A percentile compares a stretch with the other conserved stretches of the same genome.
phyloP scores from a whole-genome alignment of 1,140 invertebrate genomes.

The Brachionus koreanus region DNA sequence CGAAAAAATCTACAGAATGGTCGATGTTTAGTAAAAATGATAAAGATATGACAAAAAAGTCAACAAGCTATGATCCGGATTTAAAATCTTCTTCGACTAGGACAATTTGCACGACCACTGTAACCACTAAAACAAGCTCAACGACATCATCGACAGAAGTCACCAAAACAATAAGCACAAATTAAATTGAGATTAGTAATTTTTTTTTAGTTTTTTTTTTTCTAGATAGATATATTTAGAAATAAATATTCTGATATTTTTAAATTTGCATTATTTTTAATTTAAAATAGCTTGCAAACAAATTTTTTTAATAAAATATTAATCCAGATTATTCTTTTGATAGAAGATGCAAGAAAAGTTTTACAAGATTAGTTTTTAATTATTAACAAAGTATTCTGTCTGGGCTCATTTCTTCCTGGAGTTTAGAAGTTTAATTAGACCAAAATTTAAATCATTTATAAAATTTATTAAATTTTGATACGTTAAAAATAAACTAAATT shows the following conservation, averaged over 20 bases:
- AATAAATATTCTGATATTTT: not conserved
- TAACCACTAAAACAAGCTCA: not conserved
- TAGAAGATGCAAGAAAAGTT: too few relatives aligned
- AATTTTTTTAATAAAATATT: too few relatives aligned
- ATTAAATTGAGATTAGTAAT: not conserved
- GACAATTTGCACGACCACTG: not conserved
- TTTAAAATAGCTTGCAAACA: not conserved
- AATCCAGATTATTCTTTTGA: too few relatives aligned
- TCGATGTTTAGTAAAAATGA: not conserved
- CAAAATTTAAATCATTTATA: too few relatives aligned
- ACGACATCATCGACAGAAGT: not conserved
- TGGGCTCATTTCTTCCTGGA: too few relatives aligned
- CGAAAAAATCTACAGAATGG: slow-evolving; percentile 4
- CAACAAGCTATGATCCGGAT: not conserved
- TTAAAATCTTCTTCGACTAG: not conserved
- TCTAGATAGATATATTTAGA: not conserved
- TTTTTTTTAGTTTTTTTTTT: not conserved
- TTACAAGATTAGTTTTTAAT: too few relatives aligned
- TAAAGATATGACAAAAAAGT: not conserved
- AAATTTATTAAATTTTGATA: too few relatives aligned
- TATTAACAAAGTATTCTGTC: too few relatives aligned
- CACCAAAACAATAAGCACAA: not conserved
- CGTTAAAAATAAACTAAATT: too few relatives aligned
- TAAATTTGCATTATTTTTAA: not conserved
- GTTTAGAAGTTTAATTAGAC: too few relatives aligned